Conservation (phyloP, 2,888 invertebrate species). For the Xestia c-nigrum region DNA sequence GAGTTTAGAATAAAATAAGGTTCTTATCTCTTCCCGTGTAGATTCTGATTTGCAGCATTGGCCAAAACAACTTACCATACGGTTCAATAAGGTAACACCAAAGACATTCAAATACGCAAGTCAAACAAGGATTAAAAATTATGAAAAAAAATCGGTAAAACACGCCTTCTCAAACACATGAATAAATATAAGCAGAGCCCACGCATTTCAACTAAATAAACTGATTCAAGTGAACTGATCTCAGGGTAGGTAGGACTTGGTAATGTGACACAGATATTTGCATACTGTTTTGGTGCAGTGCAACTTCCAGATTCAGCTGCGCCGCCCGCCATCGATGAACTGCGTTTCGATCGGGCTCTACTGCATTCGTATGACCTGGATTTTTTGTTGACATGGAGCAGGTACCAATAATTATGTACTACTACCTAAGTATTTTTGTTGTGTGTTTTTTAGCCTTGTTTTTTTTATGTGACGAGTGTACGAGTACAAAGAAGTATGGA, state of each 20-base stretch:
- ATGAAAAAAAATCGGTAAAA: neutral
- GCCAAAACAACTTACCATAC: neutral
- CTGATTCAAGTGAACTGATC: conserved; percentile 46
- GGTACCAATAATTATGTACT: neutral
- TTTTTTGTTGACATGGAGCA: conserved; percentile 53
- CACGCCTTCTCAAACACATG: conserved; percentile 3
- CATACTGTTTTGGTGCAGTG: conserved; percentile 78
- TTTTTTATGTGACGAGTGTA: neutral
- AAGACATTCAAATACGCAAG: neutral
- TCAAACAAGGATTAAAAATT: neutral
- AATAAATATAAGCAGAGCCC: conserved; percentile 26
- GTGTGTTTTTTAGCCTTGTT: neutral
- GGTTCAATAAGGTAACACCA: too few species aligned
- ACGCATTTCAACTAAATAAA: conserved; percentile 41
- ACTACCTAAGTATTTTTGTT: neutral
- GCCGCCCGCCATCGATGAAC: conserved; percentile 68
- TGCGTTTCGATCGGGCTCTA: conserved; percentile 51
- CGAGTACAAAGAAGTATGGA: too few species aligned
- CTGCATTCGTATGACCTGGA: conserved; percentile 68
- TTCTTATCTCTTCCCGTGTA: neutral
- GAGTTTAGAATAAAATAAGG: neutral
- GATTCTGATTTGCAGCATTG: neutral
- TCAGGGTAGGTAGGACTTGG: conserved; percentile 47
- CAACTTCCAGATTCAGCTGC: conserved; percentile 70
- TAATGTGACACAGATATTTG: conserved; percentile 72